Evolutionary conservation across 2,797 vertebrate genomes (phyloP).

Genomic region (Xiphorhynchus erythropygius): DNA sequence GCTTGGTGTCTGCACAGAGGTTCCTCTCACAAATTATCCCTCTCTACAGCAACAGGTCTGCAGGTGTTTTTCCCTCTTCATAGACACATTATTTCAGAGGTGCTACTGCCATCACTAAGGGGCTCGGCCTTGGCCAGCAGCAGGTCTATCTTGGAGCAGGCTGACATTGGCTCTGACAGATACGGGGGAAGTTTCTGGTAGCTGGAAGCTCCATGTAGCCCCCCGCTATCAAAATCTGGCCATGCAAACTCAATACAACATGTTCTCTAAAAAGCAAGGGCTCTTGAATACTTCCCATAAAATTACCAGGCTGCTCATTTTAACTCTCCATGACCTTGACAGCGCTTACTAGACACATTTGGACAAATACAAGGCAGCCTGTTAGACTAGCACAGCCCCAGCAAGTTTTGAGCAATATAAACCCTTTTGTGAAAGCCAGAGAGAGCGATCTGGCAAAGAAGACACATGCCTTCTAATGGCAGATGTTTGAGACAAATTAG

Average conservation of each 20-base stretch:
- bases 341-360: not conserved
- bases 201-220: too few species aligned
- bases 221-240: not conserved
- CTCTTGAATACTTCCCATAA: not conserved
- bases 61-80: rapidly evolving
- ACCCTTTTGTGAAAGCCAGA: not conserved
- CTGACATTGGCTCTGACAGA: not conserved
- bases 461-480: not conserved
- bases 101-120: not conserved
- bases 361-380: not conserved
- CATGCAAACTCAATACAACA: not conserved
- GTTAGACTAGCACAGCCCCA: not conserved
- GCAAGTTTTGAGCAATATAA: not conserved
- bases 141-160: not conserved
- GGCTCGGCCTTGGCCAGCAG: not conserved
- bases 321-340: not conserved
- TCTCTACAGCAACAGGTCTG: not conserved
- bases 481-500: not conserved
- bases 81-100: not conserved
- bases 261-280: not conserved
- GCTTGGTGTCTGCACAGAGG: not conserved
- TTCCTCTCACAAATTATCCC: not conserved
- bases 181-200: not conserved
- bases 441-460: not conserved
- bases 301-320: not conserved